These are phyloP conservation scores for Arge pagana DNA, from an alignment of 2,888 invertebrate genomes.

Conservation along the genomic window DNA sequence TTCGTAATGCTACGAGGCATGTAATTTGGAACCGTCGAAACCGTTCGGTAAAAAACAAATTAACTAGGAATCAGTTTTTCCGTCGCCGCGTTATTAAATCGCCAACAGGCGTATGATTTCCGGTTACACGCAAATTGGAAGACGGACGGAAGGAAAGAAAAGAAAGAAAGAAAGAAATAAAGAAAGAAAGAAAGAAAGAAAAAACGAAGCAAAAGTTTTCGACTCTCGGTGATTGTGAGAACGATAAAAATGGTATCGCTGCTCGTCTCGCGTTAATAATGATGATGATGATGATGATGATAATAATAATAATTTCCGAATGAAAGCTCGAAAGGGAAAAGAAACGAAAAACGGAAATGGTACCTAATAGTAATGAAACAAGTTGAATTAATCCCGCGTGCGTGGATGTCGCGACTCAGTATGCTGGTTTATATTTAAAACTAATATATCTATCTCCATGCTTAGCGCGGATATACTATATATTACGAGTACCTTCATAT, in stretches of 20 bases:
- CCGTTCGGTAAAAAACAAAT: too few species aligned
- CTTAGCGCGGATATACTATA: constrained; percentile 1
- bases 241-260: too few species aligned
- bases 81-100: too few species aligned
- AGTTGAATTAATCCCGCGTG: constrained; percentile 30
- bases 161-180: constrained; percentile 16
- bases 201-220: constrained; percentile 8
- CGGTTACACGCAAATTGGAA: too few species aligned
- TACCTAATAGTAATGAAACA: neutral
- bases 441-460: constrained; percentile 23
- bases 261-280: too few species aligned
- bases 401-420: constrained; percentile 43
- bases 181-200: constrained; percentile 18
- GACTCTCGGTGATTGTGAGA: too few species aligned
- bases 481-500: constrained; percentile 32
- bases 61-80: too few species aligned
- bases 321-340: constrained; percentile 14
- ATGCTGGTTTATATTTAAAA: constrained; percentile 31
- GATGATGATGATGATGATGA: too few species aligned
- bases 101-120: too few species aligned
- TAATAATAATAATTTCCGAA: too few species aligned
- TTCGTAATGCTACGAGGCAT: too few species aligned
- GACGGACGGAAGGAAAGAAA: constrained; percentile 16
- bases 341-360: constrained; percentile 22
- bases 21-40: too few species aligned